Evolutionary conservation across 2,888 invertebrate genomes (phyloP).

Genomic region (Masnerella sp.): DNA sequence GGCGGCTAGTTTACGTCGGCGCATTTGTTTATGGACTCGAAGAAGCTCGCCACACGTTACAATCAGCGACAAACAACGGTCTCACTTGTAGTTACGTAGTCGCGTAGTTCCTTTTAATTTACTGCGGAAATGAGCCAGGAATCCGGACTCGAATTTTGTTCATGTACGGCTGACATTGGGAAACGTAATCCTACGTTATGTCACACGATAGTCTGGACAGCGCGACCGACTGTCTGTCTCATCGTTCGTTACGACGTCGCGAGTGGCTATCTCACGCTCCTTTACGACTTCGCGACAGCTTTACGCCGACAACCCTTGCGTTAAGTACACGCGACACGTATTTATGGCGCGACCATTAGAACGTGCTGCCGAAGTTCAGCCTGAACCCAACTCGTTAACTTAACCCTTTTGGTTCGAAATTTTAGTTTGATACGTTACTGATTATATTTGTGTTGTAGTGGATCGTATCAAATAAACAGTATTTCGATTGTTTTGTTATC

Average conservation of each 20-base stretch:
- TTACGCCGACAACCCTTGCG: conserved; percentile 58
- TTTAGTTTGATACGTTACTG: too few relatives aligned
- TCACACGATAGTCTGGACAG: conserved; percentile 24
- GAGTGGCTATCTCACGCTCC: conserved; percentile 64
- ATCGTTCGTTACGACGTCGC: conserved; percentile 68
- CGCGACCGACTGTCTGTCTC: conserved; percentile 69
- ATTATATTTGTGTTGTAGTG: too few relatives aligned
- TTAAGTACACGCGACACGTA: conserved; percentile 38
- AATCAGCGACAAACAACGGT: conserved; percentile 6
- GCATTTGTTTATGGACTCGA: conserved; percentile 4
- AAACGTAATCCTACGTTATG: conserved; percentile 31
- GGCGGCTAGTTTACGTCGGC: too few relatives aligned
- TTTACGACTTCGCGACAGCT: conserved; percentile 64
- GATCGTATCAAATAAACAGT: too few relatives aligned
- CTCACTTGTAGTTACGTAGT: neutral
- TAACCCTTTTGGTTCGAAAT: too few relatives aligned
- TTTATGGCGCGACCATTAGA: conserved; percentile 25
- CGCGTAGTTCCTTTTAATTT: conserved; percentile 18
- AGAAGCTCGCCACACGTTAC: neutral
- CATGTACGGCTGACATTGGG: conserved; percentile 8
- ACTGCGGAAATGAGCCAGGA: conserved; percentile 3
- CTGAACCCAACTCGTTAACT: too few relatives aligned
- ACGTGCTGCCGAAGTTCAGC: neutral
- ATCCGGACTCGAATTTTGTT: conserved; percentile 12
- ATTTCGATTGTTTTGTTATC: too few relatives aligned